Percentiles rank a stretch among this genome's conserved stretches.
These are phyloP conservation scores for Orestias chungarensis DNA, from an alignment of 2,797 vertebrate species.

Conservation along the genomic window DNA sequence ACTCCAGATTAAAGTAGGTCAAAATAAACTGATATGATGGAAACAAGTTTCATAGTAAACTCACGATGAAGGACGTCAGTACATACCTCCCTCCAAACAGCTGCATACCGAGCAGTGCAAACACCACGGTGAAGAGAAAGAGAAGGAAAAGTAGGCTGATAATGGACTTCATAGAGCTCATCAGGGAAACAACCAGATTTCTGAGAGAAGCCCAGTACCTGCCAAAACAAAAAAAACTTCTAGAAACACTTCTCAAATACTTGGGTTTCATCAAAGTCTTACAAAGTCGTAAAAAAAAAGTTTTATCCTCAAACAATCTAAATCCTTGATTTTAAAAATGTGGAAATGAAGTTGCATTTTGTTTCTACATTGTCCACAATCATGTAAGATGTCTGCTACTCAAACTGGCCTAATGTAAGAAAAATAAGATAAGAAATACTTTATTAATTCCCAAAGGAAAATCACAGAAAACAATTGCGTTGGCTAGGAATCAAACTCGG, in stretches of 20 bases:
- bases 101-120: conserved; percentile 97
- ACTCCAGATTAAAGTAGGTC: background rate
- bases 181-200: conserved; percentile 96
- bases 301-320: background rate
- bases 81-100: conserved; percentile 95
- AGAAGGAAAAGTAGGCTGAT: conserved; percentile 98
- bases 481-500: no score
- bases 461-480: no score
- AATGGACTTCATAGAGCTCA: conserved; percentile 99
- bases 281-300: background rate
- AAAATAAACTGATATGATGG: conserved; percentile 5
- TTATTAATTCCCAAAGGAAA: no score
- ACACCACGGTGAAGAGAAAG: conserved; percentile 98
- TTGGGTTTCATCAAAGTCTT: background rate
- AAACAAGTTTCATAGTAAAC: background rate
- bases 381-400: background rate
- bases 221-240: conserved; percentile 42
- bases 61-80: background rate
- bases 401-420: background rate
- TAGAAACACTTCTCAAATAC: background rate
- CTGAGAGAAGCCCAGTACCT: conserved; percentile 98
- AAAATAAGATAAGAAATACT: no score
- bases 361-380: background rate
- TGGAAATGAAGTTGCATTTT: background rate
- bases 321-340: background rate